Evolutionary conservation across 1,140 invertebrate genomes (phyloP), one percentile per base, ranked within the genome.

Genomic region (Arion vulgaris): DNA sequence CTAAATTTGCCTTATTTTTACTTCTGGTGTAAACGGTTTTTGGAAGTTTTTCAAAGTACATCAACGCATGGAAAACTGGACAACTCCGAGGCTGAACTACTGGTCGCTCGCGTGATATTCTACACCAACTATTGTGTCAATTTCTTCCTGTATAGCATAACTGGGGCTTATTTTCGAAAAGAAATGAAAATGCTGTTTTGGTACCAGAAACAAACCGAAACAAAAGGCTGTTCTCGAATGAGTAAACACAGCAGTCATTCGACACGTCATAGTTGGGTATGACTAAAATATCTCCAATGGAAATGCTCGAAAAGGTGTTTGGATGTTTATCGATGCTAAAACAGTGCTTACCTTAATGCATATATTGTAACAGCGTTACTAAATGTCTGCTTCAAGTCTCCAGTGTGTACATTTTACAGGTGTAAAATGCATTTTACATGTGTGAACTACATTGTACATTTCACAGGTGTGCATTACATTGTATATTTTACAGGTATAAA

Each of bases 81-180:
- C 38, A 49, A 73, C 1, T 73, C 83, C 28, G 79, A 86, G 51
- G 86, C 82, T 26, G 36, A 86, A n/a, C 77, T 88, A 9, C 68
- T 80, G 41, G 82, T 91, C 49, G 87, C 89, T 4, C 83, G 88
- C 15, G 89, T 88, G 23, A 87, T 91, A 32, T 91, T 90, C 80
- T 90, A 89, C 84, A 80, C 90, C 49, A 91, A 91, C 83, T 91
- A 91, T 76, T 89, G 88, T 41, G 85, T 89, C 23, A 91, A 91
- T 83, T 91, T 91, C 79, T 91, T 91, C 79, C 85, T 91, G 15
- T 91, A 91, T 81, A 88, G 88, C 84, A 80, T 91, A 7, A 91
- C 88, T 0, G 91, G 91, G 0, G 86, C 89, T 49, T 85, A 82
- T 62, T 85, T 85, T 80, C 75, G 84, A 15, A 51, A 74, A 23